phyloP scores from a whole-genome alignment of 37 sponge, comb jelly and placozoan genomes.

The Agelas oroides region DNA sequence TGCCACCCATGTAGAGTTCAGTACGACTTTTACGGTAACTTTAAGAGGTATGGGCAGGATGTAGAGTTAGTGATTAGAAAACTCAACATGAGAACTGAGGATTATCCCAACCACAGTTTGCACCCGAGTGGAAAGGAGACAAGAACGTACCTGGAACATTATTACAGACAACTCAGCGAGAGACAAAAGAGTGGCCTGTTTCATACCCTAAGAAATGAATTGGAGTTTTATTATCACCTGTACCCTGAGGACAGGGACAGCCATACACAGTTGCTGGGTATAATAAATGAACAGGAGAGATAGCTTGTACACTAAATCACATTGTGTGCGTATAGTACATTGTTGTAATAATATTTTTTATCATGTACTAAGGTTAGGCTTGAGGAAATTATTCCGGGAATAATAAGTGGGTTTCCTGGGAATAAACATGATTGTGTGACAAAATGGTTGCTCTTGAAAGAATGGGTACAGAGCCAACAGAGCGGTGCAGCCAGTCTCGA shows the following conservation, averaged over 20 bases:
- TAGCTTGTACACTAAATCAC: no score
- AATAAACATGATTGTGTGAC: no score
- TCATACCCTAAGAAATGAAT: background rate
- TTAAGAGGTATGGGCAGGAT: constrained; percentile 16
- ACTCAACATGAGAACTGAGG: background rate
- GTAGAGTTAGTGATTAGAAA: background rate
- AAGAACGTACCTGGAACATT: background rate
- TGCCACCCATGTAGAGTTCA: constrained; percentile 36
- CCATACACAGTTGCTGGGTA: background rate
- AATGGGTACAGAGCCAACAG: no score
- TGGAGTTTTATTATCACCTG: constrained; percentile 43
- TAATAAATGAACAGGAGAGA: background rate
- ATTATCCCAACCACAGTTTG: background rate
- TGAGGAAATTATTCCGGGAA: no score
- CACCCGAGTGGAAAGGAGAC: constrained; percentile 1
- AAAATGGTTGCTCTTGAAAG: no score
- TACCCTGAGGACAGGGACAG: constrained; percentile 26
- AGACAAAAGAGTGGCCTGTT: background rate
- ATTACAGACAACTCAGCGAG: background rate
- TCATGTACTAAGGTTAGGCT: no score
- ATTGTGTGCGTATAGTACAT: no score
- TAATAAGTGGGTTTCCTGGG: no score
- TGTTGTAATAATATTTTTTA: no score
- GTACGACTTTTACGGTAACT: constrained; percentile 44
- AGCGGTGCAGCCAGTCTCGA: no score